Evolutionary conservation across 2,888 invertebrate species (phyloP).

Genomic region (Pristionchus maxplancki): DNA sequence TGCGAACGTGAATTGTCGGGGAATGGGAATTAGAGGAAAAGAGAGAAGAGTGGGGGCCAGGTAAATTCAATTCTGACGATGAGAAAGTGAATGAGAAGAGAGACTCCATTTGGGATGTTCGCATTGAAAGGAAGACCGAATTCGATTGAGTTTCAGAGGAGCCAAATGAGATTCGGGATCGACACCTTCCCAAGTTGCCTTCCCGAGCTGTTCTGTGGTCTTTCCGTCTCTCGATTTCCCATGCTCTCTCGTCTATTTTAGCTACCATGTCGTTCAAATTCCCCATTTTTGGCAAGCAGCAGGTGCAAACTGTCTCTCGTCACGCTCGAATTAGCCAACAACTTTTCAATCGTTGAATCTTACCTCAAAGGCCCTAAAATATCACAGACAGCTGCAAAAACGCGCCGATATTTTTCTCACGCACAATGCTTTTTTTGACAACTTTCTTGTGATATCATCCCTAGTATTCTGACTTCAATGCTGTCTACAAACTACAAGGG

Average conservation of each 20-base stretch:
- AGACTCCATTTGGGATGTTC: slow-evolving; percentile 40
- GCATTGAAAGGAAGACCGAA: neutral
- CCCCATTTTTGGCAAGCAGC: neutral
- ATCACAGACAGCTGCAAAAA: neutral
- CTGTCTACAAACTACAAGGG: no score
- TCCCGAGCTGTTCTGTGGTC: neutral
- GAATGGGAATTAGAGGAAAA: neutral
- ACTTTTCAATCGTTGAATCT: neutral
- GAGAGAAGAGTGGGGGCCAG: neutral
- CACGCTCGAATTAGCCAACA: neutral
- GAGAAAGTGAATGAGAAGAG: slow-evolving; percentile 10
- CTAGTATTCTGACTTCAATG: no score
- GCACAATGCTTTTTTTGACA: neutral
- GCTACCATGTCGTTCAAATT: neutral
- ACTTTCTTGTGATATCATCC: no score
- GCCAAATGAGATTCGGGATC: neutral
- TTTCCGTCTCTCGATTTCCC: neutral
- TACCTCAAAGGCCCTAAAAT: neutral
- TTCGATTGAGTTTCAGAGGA: neutral
- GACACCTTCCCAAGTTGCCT: neutral
- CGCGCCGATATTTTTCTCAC: neutral
- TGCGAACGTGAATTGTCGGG: slow-evolving; percentile 16
- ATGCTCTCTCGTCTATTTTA: no score
- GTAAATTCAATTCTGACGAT: slow-evolving; percentile 29
- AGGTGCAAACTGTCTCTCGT: neutral